A percentile compares a stretch with the other conserved stretches of the same genome.
Conservation (phyloP, 2,888 invertebrate species). For the Agrotis clavis region DNA sequence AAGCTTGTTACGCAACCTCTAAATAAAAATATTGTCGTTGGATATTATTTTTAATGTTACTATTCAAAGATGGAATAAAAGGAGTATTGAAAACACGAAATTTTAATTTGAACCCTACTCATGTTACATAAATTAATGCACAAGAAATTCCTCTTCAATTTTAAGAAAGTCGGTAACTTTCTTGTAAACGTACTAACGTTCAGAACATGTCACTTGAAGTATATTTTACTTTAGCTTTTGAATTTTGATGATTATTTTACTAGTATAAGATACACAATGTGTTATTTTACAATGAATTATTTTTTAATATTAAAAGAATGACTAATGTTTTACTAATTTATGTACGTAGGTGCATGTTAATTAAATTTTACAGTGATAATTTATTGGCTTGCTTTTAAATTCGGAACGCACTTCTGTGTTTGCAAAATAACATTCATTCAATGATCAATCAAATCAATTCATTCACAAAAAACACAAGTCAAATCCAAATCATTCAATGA, state of each 20-base stretch:
- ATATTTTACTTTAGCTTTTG: neutral
- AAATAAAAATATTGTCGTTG: neutral
- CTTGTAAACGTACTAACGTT: slow-evolving; percentile 16
- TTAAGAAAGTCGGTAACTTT: neutral
- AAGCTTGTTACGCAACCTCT: neutral
- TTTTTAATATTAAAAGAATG: no score
- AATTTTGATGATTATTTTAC: neutral
- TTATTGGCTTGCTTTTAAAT: neutral
- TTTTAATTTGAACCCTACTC: no score
- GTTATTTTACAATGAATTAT: neutral
- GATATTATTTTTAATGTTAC: no score
- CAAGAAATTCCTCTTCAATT: neutral
- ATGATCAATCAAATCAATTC: slow-evolving; percentile 53
- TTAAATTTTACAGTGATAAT: neutral
- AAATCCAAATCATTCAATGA: slow-evolving; percentile 75
- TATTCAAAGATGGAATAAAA: no score
- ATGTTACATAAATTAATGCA: no score
- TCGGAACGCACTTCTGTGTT: slow-evolving; percentile 21
- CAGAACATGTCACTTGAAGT: neutral
- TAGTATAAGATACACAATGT: accelerated
- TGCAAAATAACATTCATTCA: slow-evolving; percentile 37
- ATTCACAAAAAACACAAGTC: slow-evolving; percentile 67
- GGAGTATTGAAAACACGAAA: no score
- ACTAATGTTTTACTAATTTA: no score
- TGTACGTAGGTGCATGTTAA: neutral